Evolutionary conservation across 2,888 invertebrate genomes (phyloP), one percentile per base, ranked within the genome.

Genomic region (Aphelenchoides bicaudatus): DNA sequence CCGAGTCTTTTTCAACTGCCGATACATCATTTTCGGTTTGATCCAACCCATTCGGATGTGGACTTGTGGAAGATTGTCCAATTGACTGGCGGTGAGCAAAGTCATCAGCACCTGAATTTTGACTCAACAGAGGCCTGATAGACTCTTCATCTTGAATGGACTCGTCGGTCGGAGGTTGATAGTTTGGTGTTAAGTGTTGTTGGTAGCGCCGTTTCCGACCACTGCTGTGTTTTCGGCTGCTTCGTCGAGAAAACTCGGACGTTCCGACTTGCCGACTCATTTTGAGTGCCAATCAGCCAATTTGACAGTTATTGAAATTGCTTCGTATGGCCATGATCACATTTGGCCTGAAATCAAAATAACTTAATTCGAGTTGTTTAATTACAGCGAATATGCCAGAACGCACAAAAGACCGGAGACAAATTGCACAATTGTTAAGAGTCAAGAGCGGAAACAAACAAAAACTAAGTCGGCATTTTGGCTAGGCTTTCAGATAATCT

Each of bases 1-100:
- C 66, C 43, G 63, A 65, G 43, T 68, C 67, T 31, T 49, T 60
- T 3, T 53, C 51, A 37, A 49, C 50, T 10, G 31, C 47, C 19
- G 31, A 48, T 39, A 56, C 56, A 29, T 62, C 63, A n/a, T 52
- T 47, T 16, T 53, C 58, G 29, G 57, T 51, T 4, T 51, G 65
- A 38, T 66, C 63, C 39, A 30, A 61, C 34, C 39, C 55, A 37
- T 46, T 51, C 10, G 16, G 43, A n/a, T n/a, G n/a, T n/a, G n/a
- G n/a, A 23, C 39, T 51, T 25, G 52, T 38, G 21, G 34, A 37
- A n/a, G 25, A 51, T 10, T 16, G 19, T 34, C 37, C 25, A 39
- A 51, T 51, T 39, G 38, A 51, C 52, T 21, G 52, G 43, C 25
- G 10, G 10, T 43, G 43, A n/a, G 43, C 43, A n/a, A 21, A 43